Conservation (phyloP, 2,113 vertebrate species). For the Dolichallabes microphthalmus region DNA sequence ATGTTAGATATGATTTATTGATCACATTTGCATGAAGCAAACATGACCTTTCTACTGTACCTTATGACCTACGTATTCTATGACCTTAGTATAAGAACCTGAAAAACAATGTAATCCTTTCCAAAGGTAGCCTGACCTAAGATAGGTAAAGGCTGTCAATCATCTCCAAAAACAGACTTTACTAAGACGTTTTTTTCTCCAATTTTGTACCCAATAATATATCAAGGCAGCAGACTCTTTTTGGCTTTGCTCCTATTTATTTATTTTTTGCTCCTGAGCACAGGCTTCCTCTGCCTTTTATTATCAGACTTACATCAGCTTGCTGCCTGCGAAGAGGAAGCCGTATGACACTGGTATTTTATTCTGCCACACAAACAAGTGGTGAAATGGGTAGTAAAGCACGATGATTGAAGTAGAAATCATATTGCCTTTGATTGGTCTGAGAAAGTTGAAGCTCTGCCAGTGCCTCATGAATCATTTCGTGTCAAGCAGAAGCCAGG, state of each 20-base stretch:
- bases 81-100: not conserved
- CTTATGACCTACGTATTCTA: not conserved
- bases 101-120: not conserved
- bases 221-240: constrained; percentile 1
- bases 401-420: constrained; percentile 52
- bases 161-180: not conserved
- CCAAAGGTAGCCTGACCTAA: not conserved
- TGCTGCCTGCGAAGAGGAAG: constrained; percentile 33
- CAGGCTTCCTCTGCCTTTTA: constrained; percentile 1
- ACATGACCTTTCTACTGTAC: too few relatives aligned
- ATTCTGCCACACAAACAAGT: constrained; percentile 47
- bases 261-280: constrained; percentile 1
- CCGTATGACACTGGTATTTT: constrained; percentile 34
- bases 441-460: constrained; percentile 47
- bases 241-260: not conserved
- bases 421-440: constrained; percentile 54
- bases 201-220: not conserved
- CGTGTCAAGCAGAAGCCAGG: constrained; percentile 26
- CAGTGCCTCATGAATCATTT: constrained; percentile 46
- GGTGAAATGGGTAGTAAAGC: constrained; percentile 52
- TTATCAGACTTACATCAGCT: constrained; percentile 37
- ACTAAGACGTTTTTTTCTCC: not conserved
- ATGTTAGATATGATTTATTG: not conserved
- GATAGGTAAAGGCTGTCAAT: not conserved
- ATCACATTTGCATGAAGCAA: not conserved